These are phyloP conservation scores for Macaria notata DNA, from an alignment of 2,888 invertebrate species.

Conservation along the genomic window DNA sequence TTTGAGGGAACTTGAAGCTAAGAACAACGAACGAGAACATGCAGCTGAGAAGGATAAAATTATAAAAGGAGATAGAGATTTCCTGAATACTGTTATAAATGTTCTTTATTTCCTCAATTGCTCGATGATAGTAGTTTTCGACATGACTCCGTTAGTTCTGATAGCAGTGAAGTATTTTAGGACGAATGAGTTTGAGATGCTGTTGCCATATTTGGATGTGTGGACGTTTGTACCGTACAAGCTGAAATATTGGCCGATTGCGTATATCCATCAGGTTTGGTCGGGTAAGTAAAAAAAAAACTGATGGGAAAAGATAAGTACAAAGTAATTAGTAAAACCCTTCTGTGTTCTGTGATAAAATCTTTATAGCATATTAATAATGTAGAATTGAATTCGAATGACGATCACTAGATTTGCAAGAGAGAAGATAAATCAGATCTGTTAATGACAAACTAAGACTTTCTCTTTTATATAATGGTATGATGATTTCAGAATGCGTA, in stretches of 20 bases:
- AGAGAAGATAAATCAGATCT: too few species aligned
- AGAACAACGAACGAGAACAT: slow-evolving; percentile 26
- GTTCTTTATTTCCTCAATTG: slow-evolving; percentile 40
- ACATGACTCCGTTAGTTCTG: slow-evolving; percentile 42
- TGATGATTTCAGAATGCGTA: slow-evolving; percentile 44
- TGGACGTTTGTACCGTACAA: slow-evolving; percentile 47
- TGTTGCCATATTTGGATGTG: slow-evolving; percentile 48
- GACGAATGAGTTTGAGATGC: slow-evolving; percentile 41
- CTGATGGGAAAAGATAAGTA: not conserved
- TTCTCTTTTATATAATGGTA: too few species aligned
- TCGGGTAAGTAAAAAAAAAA: slow-evolving; percentile 37
- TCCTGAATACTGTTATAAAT: slow-evolving; percentile 40
- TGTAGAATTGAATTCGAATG: too few species aligned
- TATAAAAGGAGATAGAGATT: slow-evolving; percentile 34
- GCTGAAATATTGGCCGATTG: slow-evolving; percentile 45
- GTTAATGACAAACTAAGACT: too few species aligned
- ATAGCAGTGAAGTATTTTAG: slow-evolving; percentile 44
- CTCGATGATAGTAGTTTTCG: slow-evolving; percentile 44
- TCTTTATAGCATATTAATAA: too few species aligned
- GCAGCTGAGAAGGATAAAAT: slow-evolving; percentile 32
- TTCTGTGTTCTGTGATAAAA: too few species aligned
- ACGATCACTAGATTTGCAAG: too few species aligned
- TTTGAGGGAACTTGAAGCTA: slow-evolving; percentile 37
- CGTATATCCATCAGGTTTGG: slow-evolving; percentile 51
- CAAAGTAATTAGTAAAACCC: not conserved